phyloP scores from a whole-genome alignment of 2,113 vertebrate genomes.

The Tachycineta bicolor region DNA sequence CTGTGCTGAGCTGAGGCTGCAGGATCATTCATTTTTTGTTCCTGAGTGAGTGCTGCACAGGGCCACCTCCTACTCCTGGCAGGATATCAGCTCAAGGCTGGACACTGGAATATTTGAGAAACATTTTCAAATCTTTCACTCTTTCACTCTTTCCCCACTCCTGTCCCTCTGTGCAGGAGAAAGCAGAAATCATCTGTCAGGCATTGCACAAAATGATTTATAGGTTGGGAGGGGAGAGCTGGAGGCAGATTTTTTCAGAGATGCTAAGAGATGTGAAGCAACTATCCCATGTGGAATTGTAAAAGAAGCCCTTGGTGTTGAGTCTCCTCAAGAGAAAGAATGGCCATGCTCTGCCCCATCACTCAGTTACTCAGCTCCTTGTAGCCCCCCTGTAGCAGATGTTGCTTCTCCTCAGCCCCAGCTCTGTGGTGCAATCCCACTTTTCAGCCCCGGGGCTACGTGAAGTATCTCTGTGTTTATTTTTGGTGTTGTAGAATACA shows the following conservation, averaged over 20 bases:
- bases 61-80: background rate
- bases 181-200: background rate
- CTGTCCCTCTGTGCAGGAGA: background rate
- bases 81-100: background rate
- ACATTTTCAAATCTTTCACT: background rate
- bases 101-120: background rate
- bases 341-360: background rate
- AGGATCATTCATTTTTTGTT: background rate
- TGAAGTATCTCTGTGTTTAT: background rate
- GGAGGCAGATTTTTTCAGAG: background rate
- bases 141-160: background rate
- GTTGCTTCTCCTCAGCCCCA: background rate
- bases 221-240: background rate
- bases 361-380: rapidly evolving
- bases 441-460: background rate
- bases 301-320: background rate
- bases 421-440: background rate
- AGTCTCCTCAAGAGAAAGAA: background rate
- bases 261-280: background rate
- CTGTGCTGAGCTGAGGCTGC: background rate
- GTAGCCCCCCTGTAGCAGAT: background rate
- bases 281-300: background rate
- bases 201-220: background rate
- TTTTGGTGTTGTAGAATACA: background rate
- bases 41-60: rapidly evolving